Evolutionary conservation across 2,113 vertebrate species (phyloP).

Genomic region (Hippocampus abdominalis): DNA sequence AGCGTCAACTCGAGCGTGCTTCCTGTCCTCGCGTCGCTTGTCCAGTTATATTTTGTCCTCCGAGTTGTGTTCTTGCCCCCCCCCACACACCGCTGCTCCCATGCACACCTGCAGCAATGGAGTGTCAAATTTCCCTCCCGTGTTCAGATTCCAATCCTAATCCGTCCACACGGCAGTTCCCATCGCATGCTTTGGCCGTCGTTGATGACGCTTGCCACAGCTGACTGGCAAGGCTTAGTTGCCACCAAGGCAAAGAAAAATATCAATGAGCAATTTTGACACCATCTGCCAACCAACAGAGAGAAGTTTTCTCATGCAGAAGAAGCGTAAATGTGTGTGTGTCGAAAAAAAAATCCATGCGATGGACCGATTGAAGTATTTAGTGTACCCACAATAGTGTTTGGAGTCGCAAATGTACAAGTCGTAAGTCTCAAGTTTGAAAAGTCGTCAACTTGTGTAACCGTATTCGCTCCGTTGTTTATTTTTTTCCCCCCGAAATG

Average conservation of each 20-base stretch:
- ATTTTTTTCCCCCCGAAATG: no score
- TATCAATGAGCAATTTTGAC: background rate
- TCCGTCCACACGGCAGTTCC: conserved; percentile 17
- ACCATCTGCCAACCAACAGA: background rate
- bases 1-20: conserved; percentile 9
- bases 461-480: no score
- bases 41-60: conserved; percentile 9
- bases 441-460: no score
- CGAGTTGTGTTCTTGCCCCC: background rate
- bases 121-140: conserved; percentile 20
- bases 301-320: background rate
- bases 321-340: background rate
- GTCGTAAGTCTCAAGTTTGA: no score
- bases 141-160: conserved; percentile 31
- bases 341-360: background rate
- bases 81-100: background rate
- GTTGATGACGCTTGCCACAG: conserved; percentile 4
- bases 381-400: no score
- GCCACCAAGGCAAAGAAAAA: conserved; percentile 17
- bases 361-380: background rate
- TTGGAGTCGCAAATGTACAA: no score
- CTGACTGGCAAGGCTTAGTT: conserved; percentile 6
- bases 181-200: conserved; percentile 13
- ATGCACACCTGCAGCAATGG: conserved; percentile 1
- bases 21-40: background rate